Conservation (phyloP, 1,140 invertebrate genomes). For the Prorops nasuta region DNA sequence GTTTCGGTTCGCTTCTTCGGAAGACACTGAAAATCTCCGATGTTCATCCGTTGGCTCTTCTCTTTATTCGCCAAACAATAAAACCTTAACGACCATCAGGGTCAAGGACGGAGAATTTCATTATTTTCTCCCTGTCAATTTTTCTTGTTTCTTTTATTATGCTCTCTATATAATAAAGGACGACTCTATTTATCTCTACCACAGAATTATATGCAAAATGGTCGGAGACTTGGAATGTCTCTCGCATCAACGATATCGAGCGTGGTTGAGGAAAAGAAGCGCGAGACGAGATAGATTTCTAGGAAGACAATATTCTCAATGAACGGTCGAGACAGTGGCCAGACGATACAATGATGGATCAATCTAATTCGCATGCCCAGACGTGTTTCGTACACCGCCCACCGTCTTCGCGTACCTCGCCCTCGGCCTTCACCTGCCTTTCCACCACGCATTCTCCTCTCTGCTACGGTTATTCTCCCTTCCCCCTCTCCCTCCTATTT, state of each 20-base stretch:
- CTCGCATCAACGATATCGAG: too few relatives aligned
- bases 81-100: too few relatives aligned
- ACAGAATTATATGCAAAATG: too few relatives aligned
- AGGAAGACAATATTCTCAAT: constrained; percentile 45
- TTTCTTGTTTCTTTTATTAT: neutral
- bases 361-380: constrained; percentile 51
- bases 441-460: neutral
- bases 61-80: too few relatives aligned
- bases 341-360: constrained; percentile 54
- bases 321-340: constrained; percentile 48
- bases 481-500: neutral
- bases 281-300: constrained; percentile 28
- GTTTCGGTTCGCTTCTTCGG: neutral
- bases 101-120: too few relatives aligned
- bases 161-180: constrained; percentile 1
- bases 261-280: too few relatives aligned
- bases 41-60: too few relatives aligned
- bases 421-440: constrained; percentile 4
- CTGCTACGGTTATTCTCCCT: neutral
- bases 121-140: neutral
- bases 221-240: too few relatives aligned
- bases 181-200: constrained; percentile 5
- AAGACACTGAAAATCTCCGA: too few relatives aligned
- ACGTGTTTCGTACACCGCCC: constrained; percentile 29
- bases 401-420: constrained; percentile 18